These are phyloP conservation scores for Malthinus flaveolus DNA, from an alignment of 2,888 invertebrate species.

Conservation along the genomic window DNA sequence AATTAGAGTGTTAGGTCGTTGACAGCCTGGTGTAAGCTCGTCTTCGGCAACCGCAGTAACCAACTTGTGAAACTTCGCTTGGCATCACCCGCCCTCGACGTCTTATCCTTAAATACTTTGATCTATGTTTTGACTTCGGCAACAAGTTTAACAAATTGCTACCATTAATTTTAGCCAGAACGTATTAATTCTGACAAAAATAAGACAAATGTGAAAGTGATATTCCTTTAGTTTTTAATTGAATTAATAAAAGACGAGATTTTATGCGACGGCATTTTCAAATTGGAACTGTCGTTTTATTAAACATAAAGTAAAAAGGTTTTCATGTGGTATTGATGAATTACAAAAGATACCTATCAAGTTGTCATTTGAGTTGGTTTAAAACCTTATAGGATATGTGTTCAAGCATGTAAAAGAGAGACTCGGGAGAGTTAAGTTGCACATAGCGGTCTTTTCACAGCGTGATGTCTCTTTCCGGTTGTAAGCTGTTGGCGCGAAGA, in stretches of 20 bases:
- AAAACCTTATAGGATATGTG: constrained; percentile 34
- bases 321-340: constrained; percentile 18
- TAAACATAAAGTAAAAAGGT: constrained; percentile 9
- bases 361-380: constrained; percentile 27
- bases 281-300: background rate
- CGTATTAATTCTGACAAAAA: constrained; percentile 18
- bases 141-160: constrained; percentile 34
- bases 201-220: too few species aligned
- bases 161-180: constrained; percentile 28
- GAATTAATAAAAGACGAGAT: background rate
- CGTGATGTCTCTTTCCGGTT: constrained; percentile 46
- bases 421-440: constrained; percentile 34
- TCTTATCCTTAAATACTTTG: constrained; percentile 34
- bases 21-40: constrained; percentile 33
- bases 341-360: constrained; percentile 27
- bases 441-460: constrained; percentile 40
- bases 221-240: too few species aligned
- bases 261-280: background rate
- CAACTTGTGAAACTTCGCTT: constrained; percentile 30
- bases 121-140: constrained; percentile 32
- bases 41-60: constrained; percentile 27
- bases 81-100: constrained; percentile 24
- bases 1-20: constrained; percentile 34
- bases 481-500: constrained; percentile 51
- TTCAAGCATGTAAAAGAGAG: constrained; percentile 37